phyloP scores from a whole-genome alignment of 2,888 invertebrate species.

The Tenthredo livida region DNA sequence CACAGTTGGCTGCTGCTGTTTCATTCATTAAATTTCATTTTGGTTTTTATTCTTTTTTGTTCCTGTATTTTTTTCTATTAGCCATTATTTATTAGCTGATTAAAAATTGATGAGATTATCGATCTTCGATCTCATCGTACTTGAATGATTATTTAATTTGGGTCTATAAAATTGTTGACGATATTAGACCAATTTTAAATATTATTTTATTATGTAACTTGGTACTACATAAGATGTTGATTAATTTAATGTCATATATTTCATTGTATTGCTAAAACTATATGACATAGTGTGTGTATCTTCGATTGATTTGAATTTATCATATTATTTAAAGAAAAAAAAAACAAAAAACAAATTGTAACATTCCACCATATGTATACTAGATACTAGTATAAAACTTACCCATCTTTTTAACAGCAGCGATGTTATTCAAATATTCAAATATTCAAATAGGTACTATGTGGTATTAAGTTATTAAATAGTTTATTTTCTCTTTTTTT shows the following conservation, averaged over 20 bases:
- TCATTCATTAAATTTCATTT: not conserved
- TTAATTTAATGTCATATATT: not conserved
- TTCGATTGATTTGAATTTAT: not conserved
- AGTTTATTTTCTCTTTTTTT: not conserved
- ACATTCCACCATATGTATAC: conserved; percentile 18
- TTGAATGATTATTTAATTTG: too few relatives aligned
- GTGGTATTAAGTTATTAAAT: conserved; percentile 33
- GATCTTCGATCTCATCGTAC: not conserved
- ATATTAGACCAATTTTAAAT: too few relatives aligned
- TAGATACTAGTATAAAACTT: too few relatives aligned
- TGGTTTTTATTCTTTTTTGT: too few relatives aligned
- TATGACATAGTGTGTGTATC: not conserved
- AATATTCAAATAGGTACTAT: too few relatives aligned
- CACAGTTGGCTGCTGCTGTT: not conserved
- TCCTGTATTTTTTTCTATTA: too few relatives aligned
- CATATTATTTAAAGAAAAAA: not conserved
- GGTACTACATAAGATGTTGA: not conserved
- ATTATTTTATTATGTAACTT: not conserved
- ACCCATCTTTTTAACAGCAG: too few relatives aligned
- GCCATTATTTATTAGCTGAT: conserved; percentile 43
- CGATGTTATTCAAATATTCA: not conserved
- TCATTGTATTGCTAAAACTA: not conserved
- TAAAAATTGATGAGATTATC: not conserved
- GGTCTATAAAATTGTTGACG: too few relatives aligned
- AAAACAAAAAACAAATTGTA: not conserved